phyloP scores from a whole-genome alignment of 2,113 vertebrate species.

The Picathartes gymnocephalus region DNA sequence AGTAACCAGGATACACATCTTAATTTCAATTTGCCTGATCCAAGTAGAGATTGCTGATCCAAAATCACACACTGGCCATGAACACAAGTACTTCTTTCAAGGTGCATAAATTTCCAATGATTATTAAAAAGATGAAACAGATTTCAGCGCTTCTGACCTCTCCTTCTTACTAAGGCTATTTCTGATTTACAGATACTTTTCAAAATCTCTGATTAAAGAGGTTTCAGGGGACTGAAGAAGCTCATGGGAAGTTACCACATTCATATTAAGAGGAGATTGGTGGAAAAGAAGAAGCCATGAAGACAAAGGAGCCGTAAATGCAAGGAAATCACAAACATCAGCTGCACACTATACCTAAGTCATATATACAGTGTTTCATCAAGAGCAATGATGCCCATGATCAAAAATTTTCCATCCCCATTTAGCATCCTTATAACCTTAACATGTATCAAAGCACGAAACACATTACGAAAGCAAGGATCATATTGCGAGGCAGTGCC shows the following conservation, averaged over 20 bases:
- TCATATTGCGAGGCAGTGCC: not conserved
- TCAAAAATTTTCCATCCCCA: not conserved
- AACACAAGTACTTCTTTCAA: not conserved
- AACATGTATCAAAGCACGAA: constrained; percentile 1
- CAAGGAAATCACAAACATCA: not conserved
- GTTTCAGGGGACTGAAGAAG: not conserved
- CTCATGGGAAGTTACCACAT: not conserved
- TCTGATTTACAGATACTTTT: not conserved
- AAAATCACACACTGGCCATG: not conserved
- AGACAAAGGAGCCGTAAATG: not conserved
- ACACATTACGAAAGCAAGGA: not conserved
- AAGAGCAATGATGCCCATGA: not conserved
- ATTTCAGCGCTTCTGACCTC: not conserved
- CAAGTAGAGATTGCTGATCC: not conserved
- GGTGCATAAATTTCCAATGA: not conserved
- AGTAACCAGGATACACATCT: not conserved
- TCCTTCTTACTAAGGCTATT: not conserved
- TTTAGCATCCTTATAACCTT: not conserved
- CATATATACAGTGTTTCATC: not conserved
- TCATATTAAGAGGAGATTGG: not conserved
- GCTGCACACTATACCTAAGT: not conserved
- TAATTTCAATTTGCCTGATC: not conserved
- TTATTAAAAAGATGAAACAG: not conserved
- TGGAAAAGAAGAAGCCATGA: not conserved
- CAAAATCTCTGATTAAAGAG: not conserved